phyloP scores from a whole-genome alignment of 1,140 invertebrate genomes.

The Drosophila navojoa region DNA sequence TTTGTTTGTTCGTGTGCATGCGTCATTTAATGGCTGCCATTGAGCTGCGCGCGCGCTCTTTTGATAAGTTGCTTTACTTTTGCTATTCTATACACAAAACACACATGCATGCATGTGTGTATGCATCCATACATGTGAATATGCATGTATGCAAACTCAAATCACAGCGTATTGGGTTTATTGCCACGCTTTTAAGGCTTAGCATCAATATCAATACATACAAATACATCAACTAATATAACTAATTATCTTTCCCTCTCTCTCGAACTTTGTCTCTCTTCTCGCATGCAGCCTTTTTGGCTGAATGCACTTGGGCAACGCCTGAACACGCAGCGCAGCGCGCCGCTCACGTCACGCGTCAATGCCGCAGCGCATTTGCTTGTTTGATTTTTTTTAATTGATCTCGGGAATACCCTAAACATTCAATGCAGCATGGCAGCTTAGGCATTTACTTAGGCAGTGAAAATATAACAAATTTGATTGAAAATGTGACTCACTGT shows the following conservation, averaged over 20 bases:
- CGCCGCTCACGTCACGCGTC: slow-evolving; percentile 31
- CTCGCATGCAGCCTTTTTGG: neutral
- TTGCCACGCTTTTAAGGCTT: slow-evolving; percentile 25
- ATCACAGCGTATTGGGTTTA: slow-evolving; percentile 50
- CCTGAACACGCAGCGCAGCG: slow-evolving; percentile 7
- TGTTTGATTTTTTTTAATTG: slow-evolving; percentile 20
- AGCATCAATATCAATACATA: neutral
- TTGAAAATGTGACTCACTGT: slow-evolving; percentile 5
- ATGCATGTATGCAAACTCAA: slow-evolving; percentile 6
- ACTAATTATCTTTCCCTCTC: neutral
- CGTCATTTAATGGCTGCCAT: slow-evolving; percentile 40
- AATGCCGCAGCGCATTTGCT: slow-evolving; percentile 16
- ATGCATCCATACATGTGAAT: too few relatives aligned
- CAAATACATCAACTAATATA: neutral
- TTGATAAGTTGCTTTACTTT: slow-evolving; percentile 49
- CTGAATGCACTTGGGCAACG: slow-evolving; percentile 23
- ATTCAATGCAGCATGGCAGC: neutral
- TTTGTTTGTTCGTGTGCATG: slow-evolving; percentile 9
- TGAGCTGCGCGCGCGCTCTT: slow-evolving; percentile 29
- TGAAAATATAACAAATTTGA: neutral
- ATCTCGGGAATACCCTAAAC: slow-evolving; percentile 26
- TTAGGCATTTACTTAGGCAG: neutral
- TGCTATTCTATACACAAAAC: slow-evolving; percentile 3
- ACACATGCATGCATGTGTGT: neutral
- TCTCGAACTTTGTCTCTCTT: neutral